These are phyloP conservation scores for Drosophila atripex DNA, from an alignment of 2,888 invertebrate genomes.

Conservation along the genomic window DNA sequence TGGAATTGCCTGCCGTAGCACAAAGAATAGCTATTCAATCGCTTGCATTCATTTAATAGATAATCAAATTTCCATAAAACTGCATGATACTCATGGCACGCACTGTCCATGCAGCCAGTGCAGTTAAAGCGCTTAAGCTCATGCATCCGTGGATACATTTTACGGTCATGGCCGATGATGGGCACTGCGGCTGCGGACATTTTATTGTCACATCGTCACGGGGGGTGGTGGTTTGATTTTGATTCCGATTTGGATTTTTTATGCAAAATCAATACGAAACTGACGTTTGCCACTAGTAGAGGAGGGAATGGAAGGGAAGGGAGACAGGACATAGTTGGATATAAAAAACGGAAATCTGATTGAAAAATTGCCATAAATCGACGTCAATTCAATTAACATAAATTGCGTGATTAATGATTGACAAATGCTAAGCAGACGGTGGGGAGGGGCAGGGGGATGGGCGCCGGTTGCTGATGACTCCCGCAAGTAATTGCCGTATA, in stretches of 20 bases:
- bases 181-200: constrained; percentile 55
- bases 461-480: constrained; percentile 9
- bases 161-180: constrained; percentile 21
- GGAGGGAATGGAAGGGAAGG: background rate
- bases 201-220: constrained; percentile 51
- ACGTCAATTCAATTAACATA: constrained; percentile 76
- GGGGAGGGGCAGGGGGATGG: constrained; percentile 13
- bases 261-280: constrained; percentile 50
- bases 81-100: constrained; percentile 34
- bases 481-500: constrained; percentile 68
- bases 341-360: constrained; percentile 40
- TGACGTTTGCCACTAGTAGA: constrained; percentile 22
- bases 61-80: background rate
- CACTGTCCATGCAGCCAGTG: constrained; percentile 41
- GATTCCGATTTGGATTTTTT: constrained; percentile 43
- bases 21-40: background rate
- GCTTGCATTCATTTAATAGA: constrained; percentile 10
- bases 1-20: too few species aligned
- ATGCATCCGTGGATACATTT: constrained; percentile 35
- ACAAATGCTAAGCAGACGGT: constrained; percentile 63
- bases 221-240: constrained; percentile 11
- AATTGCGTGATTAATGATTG: constrained; percentile 75
- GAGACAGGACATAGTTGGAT: background rate
- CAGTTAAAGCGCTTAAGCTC: constrained; percentile 41
- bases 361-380: constrained; percentile 72